Base-by-base conservation (phyloP, 64 coral and sea anemone species). In the Porites australiensis region DNA sequence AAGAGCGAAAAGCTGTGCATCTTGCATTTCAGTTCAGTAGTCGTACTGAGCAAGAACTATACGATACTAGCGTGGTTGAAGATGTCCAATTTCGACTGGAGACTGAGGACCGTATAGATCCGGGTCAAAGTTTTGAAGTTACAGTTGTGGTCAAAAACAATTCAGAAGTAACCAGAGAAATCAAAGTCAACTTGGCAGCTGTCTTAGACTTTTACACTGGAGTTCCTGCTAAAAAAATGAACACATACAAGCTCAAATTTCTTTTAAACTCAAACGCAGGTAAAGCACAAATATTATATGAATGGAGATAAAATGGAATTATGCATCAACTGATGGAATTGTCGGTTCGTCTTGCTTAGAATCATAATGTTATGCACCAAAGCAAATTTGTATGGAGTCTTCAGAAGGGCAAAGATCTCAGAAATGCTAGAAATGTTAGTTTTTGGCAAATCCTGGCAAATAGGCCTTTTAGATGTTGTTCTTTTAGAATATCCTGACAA, bases 141-240 rank as follows among this genome's bases (percentile, higher is more conserved):
- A 50, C 58, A 44, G 75, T 94, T 43, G 54, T 66, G 2, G 59
- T 94, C 8, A 21, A 67, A 55, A 94, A 88, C 76, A 80, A 71
- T 43, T 81, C 86, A 43, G 74, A 75, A 51, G 85, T 79, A 62
- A 73, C 51, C 16, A 78, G 86, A 89, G 79, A 52, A 8, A 72
- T 94, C 4, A 60, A 75, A 18, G 77, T 79, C 55, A 45, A 79
- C 37, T 82, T 88, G 37, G 75, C 77, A 61, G 51, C 77, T 2
- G 79, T 82, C 19, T 54, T 88, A 9, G 72, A 68, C 6, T 89
- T 82, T 73, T 94, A 94, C 69, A 94, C 86, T 19, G 92, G 86
- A 12, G 76, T 89, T 67, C 27, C 64, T 2, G 77, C 77, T 2
- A 64, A 89, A 18, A 81, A 75, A 37, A 48, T 89, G 3, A 82